Base-by-base conservation (phyloP, 2,113 vertebrate species). In the Sigmodon hispidus region DNA sequence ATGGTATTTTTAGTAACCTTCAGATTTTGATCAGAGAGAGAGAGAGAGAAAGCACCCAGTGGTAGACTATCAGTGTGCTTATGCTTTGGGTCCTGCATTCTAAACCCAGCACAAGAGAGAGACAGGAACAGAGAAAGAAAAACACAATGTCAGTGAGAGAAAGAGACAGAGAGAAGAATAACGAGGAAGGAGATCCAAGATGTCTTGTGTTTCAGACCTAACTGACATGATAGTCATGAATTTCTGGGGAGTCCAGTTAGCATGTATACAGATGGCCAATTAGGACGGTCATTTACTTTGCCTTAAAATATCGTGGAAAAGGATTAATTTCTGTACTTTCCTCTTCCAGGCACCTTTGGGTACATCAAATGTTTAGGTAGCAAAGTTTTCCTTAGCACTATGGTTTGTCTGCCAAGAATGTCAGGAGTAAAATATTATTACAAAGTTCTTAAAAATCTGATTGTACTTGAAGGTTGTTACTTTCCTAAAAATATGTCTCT, bases 221-320 rank as follows among this genome's bases (percentile, higher is more conserved):
- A 92, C 73, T 87, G 31, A 90, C 40, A 79, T 12, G n/a, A 72
- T 34, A 81, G 24, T 86, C 75, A 65, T 72, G 65, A 93, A 21
- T 34, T 45, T n/a, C 70, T 91, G 31, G 36, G 61, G 70, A 80
- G 72, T 36, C 45, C 70, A 72, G 84, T 83, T 81, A 96, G 72
- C 77, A 95, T 87, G 69, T 36, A 59, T 45, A 88, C 87, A 84
- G 43, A 69, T 84, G 24, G 63, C 50, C 80, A 87, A 83, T 72
- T 86, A 79, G 81, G 50, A 70, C 79, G 73, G 10, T 95, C 85
- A 90, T 69, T 95, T 59, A 93, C 85, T 96, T 91, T 89, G 29
- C 59, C 52, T 96, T 84, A 87, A 90, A 96, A 57, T 85, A 72
- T 81, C 75, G 87, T 34, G 77, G 21, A 77, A 91, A 95, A 45